Evolutionary conservation across 2,888 invertebrate species (phyloP).

Genomic region (Cistogaster globosa): DNA sequence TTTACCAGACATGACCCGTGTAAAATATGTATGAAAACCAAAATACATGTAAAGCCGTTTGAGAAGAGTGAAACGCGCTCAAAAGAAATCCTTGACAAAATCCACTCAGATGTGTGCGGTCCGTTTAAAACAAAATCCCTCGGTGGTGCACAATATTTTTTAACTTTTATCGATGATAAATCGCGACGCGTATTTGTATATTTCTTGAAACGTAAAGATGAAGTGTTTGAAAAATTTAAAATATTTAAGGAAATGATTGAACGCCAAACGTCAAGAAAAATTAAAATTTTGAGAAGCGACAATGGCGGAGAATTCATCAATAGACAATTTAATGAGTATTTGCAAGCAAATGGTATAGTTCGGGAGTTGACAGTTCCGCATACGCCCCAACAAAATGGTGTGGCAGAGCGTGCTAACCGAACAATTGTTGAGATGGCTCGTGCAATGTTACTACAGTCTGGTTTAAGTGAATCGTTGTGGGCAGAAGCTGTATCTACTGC

Average conservation of each 20-base stretch:
- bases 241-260: slow-evolving; percentile 22
- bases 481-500: too few species aligned
- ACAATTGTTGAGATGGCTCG: background rate
- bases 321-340: slow-evolving; percentile 14
- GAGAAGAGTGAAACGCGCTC: slow-evolving; percentile 29
- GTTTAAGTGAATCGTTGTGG: too few species aligned
- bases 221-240: slow-evolving; percentile 14
- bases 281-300: slow-evolving; percentile 56
- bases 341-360: background rate
- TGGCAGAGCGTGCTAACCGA: slow-evolving; percentile 34
- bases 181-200: slow-evolving; percentile 15
- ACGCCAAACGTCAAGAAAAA: slow-evolving; percentile 13
- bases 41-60: slow-evolving; percentile 22
- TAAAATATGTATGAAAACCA: slow-evolving; percentile 27
- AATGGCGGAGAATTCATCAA: slow-evolving; percentile 68
- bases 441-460: too few species aligned
- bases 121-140: slow-evolving; percentile 22
- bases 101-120: slow-evolving; percentile 19
- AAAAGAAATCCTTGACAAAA: slow-evolving; percentile 31
- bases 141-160: slow-evolving; percentile 29
- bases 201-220: slow-evolving; percentile 25
- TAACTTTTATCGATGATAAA: slow-evolving; percentile 1
- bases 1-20: slow-evolving; percentile 8
- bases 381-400: slow-evolving; percentile 56
- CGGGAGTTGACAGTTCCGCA: slow-evolving; percentile 4